A percentile compares a stretch with the other conserved stretches of the same genome.
Evolutionary conservation across 2,113 vertebrate genomes (phyloP).

Genomic region (Haemorhous mexicanus): DNA sequence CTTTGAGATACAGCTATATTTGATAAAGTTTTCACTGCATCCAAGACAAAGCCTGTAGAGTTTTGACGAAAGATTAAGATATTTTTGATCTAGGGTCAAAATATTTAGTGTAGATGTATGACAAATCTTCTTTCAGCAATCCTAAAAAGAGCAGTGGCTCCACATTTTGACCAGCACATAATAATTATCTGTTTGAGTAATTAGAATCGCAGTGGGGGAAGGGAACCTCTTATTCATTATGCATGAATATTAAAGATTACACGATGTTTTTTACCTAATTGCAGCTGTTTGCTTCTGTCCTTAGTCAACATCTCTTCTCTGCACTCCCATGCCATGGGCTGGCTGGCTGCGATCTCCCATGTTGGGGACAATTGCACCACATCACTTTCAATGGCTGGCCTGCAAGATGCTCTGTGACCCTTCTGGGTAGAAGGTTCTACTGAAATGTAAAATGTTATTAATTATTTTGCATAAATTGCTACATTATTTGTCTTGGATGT

Average conservation of each 20-base stretch:
- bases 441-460: not conserved
- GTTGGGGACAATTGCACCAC: not conserved
- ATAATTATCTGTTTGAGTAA: not conserved
- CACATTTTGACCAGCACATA: not conserved
- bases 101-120: not conserved
- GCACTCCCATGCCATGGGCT: not conserved
- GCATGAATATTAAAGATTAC: not conserved
- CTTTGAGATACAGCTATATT: not conserved
- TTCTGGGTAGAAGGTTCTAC: not conserved
- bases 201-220: not conserved
- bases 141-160: not conserved
- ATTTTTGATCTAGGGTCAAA: not conserved
- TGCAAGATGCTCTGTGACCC: not conserved
- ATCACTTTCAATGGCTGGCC: not conserved
- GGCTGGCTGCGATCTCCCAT: not conserved
- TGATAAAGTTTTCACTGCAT: not conserved
- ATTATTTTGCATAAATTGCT: constrained; percentile 13
- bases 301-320: not conserved
- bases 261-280: not conserved
- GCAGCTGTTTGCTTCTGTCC: not conserved
- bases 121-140: not conserved
- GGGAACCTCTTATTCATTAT: not conserved
- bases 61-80: not conserved
- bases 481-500: not conserved
- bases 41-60: not conserved